Conservation (phyloP, 2,113 vertebrate genomes). For the Megaceryle maxima region DNA sequence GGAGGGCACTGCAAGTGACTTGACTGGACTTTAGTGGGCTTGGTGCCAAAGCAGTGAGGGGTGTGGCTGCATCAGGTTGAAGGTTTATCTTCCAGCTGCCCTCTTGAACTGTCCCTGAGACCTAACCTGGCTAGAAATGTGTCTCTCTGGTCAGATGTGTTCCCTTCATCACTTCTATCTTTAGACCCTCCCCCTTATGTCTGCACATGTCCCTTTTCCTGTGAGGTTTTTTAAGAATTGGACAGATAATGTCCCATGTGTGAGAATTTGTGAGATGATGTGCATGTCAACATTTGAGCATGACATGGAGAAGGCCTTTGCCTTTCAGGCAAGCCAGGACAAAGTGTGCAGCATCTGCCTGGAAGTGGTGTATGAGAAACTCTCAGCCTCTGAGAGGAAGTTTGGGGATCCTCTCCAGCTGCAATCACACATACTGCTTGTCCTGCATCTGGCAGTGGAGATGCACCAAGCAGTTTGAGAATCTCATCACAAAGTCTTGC, state of each 20-base stretch:
- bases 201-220: not conserved
- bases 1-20: not conserved
- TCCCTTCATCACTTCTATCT: not conserved
- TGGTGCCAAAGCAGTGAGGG: not conserved
- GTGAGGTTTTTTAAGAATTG: not conserved
- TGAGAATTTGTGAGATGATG: slow-evolving; percentile 58
- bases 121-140: not conserved
- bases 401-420: slow-evolving; percentile 95
- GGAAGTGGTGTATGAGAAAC: slow-evolving; percentile 95
- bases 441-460: slow-evolving; percentile 95
- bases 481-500: slow-evolving; percentile 91
- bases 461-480: slow-evolving; percentile 92
- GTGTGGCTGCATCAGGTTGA: not conserved
- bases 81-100: not conserved
- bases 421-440: slow-evolving; percentile 94
- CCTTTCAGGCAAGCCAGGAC: slow-evolving; percentile 93
- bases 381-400: slow-evolving; percentile 83
- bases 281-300: slow-evolving; percentile 90
- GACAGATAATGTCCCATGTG: not conserved
- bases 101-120: not conserved
- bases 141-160: not conserved
- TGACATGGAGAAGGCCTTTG: slow-evolving; percentile 97
- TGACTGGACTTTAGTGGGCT: not conserved
- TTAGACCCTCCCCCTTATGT: not conserved
- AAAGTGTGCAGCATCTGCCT: slow-evolving; percentile 97